These are phyloP conservation scores for Cenopis cana DNA, from an alignment of 2,888 invertebrate genomes.

Conservation along the genomic window DNA sequence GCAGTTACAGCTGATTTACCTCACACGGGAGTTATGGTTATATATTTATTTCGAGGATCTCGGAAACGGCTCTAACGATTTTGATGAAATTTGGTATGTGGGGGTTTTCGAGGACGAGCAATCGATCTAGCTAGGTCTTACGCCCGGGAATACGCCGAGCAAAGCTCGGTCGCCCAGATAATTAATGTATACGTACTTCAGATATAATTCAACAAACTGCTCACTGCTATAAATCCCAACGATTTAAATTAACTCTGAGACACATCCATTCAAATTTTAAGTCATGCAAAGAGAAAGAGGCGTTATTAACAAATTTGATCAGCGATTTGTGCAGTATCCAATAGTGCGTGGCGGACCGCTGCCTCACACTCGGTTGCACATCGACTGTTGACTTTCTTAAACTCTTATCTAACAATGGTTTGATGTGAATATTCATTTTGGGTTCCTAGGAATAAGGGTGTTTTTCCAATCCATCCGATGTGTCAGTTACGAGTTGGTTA, in stretches of 20 bases:
- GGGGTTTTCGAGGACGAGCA: too few species aligned
- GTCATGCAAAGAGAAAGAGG: slow-evolving; percentile 50
- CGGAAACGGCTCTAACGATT: too few species aligned
- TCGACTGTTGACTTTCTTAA: slow-evolving; percentile 46
- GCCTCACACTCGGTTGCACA: slow-evolving; percentile 68
- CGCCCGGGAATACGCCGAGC: too few species aligned
- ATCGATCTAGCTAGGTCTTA: too few species aligned
- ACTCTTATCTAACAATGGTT: slow-evolving; percentile 45
- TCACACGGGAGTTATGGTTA: too few species aligned
- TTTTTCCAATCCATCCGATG: not conserved
- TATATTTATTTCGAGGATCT: too few species aligned
- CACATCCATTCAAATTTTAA: slow-evolving; percentile 5
- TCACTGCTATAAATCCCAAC: not conserved
- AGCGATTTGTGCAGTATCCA: slow-evolving; percentile 60
- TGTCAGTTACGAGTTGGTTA: not conserved
- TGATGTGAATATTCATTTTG: not conserved
- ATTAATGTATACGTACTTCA: too few species aligned
- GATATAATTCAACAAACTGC: too few species aligned
- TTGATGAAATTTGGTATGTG: too few species aligned
- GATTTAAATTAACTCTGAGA: slow-evolving; percentile 7
- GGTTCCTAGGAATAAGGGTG: not conserved
- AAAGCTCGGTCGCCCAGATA: too few species aligned
- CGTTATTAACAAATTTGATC: slow-evolving; percentile 52
- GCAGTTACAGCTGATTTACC: too few species aligned
- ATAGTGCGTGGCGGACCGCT: slow-evolving; percentile 73